Percentiles rank a stretch among this genome's conserved stretches.
phyloP scores from a whole-genome alignment of 2,797 vertebrate genomes.

The Poeciliopsis presidionis region DNA sequence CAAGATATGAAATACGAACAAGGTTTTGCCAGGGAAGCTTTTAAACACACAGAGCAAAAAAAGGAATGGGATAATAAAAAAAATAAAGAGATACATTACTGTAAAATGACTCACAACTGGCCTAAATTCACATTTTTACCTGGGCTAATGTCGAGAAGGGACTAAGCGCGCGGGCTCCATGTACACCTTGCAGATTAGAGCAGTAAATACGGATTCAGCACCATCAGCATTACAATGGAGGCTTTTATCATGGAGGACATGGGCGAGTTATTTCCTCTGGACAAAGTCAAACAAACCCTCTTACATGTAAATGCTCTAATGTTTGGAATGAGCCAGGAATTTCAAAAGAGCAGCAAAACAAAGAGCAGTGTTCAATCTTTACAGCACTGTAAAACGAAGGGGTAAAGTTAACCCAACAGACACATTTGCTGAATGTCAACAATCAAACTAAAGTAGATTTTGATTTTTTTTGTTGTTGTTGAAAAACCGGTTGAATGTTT shows the following conservation, averaged over 20 bases:
- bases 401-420: not conserved
- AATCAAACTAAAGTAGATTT: not conserved
- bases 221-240: not conserved
- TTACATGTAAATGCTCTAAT: not conserved
- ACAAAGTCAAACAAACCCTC: not conserved
- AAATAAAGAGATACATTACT: not conserved
- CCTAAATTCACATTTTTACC: not conserved
- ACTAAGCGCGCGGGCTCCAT: not conserved
- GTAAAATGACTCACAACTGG: not conserved
- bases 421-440: not conserved
- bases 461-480: too few species aligned
- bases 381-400: not conserved
- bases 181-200: not conserved
- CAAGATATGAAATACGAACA: not conserved
- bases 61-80: not conserved
- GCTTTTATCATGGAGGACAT: not conserved
- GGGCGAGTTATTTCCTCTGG: not conserved
- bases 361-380: not conserved
- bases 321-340: not conserved
- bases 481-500: not conserved
- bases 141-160: not conserved
- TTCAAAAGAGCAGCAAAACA: not conserved
- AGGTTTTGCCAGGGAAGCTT: not conserved
- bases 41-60: not conserved
- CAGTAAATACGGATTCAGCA: constrained; percentile 1